Base-by-base conservation (phyloP, 2,113 vertebrate species). In the Caloenas nicobarica region DNA sequence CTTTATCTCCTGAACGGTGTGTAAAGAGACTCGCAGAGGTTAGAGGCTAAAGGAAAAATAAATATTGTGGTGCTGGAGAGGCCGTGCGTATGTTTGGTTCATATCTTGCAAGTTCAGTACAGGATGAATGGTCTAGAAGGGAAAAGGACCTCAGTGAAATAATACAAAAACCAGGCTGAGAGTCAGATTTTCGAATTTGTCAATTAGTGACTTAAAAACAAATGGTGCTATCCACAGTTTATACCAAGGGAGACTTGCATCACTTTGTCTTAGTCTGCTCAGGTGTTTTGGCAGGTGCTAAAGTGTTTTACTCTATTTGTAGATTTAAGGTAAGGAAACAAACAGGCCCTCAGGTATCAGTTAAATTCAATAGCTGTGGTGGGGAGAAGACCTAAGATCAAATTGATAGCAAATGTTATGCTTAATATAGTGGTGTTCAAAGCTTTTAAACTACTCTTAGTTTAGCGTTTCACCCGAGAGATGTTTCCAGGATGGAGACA, bases 101-200 rank as follows among this genome's bases (percentile, higher is more conserved):
- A 0, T 40, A 4, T 73, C 31, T 40, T 58, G 22, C 7, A 9
- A 40, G 66, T 46, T 62, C 61, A 58, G 0, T 17, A 2, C 7
- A 19, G 14, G 2, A 5, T 38, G 51, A 73, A 16, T 5, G 18
- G 86, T 5, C 29, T 51, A 1, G 0, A 61, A 84, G 29, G 4
- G 24, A 4, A 31, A 26, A 91, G n/a, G 6, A 10, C 8, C 3
- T 3, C 29, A 10, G 21, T 48, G 24, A 74, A 78, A 40, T 29
- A 58, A 51, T 13, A 21, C 2, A 84, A 66, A 79, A 62, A 23
- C 31, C 31, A 38, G 29, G 16, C 28, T 42, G 7, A 68, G 14
- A 79, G 28, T 44, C 44, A 19, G 10, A 3, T 28, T 79, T 18
- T 86, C n/a, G 21, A 5, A 7, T 66, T 50, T 44, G 23, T 54